Conservation (phyloP, 2,888 invertebrate genomes). For the Drosophila cognata region DNA sequence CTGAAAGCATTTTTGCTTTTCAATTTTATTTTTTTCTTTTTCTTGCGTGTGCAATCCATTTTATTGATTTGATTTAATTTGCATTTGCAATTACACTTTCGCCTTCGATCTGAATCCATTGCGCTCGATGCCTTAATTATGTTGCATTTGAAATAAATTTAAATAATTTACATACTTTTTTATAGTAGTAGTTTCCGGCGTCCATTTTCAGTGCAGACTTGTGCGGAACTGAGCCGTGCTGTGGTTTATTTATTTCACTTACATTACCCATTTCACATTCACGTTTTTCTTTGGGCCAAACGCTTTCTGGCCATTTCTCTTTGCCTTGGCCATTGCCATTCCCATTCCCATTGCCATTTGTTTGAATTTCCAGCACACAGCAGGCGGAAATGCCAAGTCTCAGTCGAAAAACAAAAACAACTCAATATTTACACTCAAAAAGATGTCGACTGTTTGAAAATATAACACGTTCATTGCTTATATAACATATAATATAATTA, state of each 20-base stretch:
- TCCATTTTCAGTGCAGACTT: constrained; percentile 73
- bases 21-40: constrained; percentile 20
- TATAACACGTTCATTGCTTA: neutral
- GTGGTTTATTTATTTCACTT: constrained; percentile 58
- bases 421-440: constrained; percentile 32
- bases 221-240: constrained; percentile 63
- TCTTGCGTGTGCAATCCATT: constrained; percentile 59
- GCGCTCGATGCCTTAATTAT: constrained; percentile 37
- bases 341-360: constrained; percentile 37
- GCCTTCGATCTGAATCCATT: neutral
- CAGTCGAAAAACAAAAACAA: constrained; percentile 4
- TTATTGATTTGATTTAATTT: constrained; percentile 62
- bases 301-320: constrained; percentile 54
- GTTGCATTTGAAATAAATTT: neutral
- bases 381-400: constrained; percentile 52
- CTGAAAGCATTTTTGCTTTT: constrained; percentile 12
- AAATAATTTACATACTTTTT: constrained; percentile 67
- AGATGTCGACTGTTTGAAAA: neutral
- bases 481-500: neutral
- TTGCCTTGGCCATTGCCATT: constrained; percentile 56
- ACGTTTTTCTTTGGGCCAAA: constrained; percentile 32
- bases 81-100: constrained; percentile 26
- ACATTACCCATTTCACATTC: constrained; percentile 29
- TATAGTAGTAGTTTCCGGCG: constrained; percentile 61
- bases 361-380: constrained; percentile 21